These are phyloP conservation scores for Himantopus leucocephalus DNA, from an alignment of 2,113 vertebrate species.

Conservation along the genomic window DNA sequence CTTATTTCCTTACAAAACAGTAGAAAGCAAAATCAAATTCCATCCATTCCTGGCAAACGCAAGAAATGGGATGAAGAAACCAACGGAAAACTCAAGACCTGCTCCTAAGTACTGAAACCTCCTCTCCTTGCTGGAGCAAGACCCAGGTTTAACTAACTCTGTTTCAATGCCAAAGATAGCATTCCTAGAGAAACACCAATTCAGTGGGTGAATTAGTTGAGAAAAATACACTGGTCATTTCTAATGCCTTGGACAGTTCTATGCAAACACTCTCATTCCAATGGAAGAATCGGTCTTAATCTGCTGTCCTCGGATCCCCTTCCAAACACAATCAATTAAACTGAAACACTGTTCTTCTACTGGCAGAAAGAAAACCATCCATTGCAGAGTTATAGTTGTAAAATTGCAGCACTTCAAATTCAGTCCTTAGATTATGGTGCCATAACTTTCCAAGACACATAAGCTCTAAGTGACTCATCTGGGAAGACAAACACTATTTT, in stretches of 20 bases:
- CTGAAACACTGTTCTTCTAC: neutral
- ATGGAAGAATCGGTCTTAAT: neutral
- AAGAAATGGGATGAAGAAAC: neutral
- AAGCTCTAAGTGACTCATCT: conserved; percentile 1
- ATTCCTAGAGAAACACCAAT: neutral
- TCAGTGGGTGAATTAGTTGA: neutral
- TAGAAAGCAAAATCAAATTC: neutral
- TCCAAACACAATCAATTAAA: neutral
- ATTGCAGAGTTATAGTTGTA: neutral
- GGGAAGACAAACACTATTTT: neutral
- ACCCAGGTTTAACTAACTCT: neutral
- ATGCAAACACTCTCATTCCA: neutral
- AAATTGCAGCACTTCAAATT: neutral
- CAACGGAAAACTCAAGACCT: neutral
- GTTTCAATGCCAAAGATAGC: neutral
- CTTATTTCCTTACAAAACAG: neutral
- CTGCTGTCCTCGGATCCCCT: neutral
- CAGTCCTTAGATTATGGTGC: neutral
- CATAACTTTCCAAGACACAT: neutral
- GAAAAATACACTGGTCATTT: neutral
- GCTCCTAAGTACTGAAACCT: neutral
- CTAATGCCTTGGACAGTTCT: neutral
- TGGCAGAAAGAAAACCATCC: neutral
- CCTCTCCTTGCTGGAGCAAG: neutral
- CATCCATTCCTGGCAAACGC: neutral